Percentiles rank a stretch among this genome's conserved stretches.
phyloP scores from a whole-genome alignment of 2,113 vertebrate species.

The Oreochromis niloticus region DNA sequence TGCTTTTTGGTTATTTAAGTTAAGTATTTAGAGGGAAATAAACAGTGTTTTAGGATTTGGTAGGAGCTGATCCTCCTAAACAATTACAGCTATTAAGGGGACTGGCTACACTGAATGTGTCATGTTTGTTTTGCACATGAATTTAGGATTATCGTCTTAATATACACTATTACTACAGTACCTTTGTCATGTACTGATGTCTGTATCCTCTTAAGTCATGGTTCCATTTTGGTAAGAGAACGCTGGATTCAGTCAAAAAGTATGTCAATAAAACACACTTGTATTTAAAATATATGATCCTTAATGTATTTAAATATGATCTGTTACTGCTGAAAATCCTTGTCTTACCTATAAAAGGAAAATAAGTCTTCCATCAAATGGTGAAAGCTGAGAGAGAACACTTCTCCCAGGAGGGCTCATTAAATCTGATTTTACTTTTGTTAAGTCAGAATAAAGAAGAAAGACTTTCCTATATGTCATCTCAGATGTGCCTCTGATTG shows the following conservation, averaged over 20 bases:
- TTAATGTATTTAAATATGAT: neutral
- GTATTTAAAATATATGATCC: neutral
- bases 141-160: neutral
- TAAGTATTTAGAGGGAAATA: neutral
- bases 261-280: neutral
- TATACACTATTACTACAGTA: neutral
- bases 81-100: neutral
- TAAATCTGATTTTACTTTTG: slow-evolving; percentile 40
- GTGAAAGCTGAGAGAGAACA: neutral
- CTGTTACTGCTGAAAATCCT: neutral
- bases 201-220: neutral
- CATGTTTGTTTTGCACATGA: neutral
- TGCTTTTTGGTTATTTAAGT: neutral
- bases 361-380: neutral
- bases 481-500: neutral
- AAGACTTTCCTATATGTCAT: neutral
- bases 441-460: slow-evolving; percentile 11
- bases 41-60: neutral
- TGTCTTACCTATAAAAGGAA: slow-evolving; percentile 12
- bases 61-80: neutral
- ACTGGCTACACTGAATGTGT: neutral
- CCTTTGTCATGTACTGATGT: neutral
- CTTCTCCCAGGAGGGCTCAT: slow-evolving; percentile 50
- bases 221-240: neutral
- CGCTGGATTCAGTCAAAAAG: neutral